Conservation (phyloP, 2,797 vertebrate genomes). For the Characodon lateralis region DNA sequence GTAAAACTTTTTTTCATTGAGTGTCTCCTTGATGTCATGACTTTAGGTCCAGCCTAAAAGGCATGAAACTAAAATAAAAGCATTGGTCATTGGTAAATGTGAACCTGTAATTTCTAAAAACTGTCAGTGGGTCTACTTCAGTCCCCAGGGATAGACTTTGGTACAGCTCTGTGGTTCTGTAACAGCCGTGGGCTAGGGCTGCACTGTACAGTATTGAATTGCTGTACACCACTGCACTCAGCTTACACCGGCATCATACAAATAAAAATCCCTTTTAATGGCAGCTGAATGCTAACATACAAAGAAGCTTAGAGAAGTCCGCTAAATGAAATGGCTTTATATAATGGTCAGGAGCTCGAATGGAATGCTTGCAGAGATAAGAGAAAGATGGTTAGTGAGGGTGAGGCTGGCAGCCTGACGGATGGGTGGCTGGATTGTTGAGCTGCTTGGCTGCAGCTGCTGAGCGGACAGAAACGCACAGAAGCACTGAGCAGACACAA, state of each 20-base stretch:
- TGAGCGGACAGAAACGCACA: slow-evolving; percentile 74
- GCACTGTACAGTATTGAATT: slow-evolving; percentile 62
- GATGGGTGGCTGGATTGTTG: slow-evolving; percentile 67
- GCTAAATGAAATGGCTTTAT: slow-evolving; percentile 79
- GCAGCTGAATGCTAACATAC: slow-evolving; percentile 78
- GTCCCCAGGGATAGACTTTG: slow-evolving; percentile 41
- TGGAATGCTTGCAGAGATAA: slow-evolving; percentile 50
- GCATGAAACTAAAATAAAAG: slow-evolving; percentile 42
- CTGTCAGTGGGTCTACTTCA: slow-evolving; percentile 35
- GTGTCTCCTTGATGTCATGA: slow-evolving; percentile 22
- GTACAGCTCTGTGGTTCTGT: slow-evolving; percentile 52
- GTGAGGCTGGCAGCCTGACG: slow-evolving; percentile 69
- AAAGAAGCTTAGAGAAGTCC: slow-evolving; percentile 77
- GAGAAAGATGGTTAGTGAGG: slow-evolving; percentile 58
- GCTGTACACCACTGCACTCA: slow-evolving; percentile 63
- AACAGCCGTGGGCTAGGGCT: slow-evolving; percentile 61
- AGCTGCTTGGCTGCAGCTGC: slow-evolving; percentile 66
- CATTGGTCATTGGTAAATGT: slow-evolving; percentile 45
- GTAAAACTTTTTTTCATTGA: slow-evolving; percentile 1
- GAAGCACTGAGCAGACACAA: slow-evolving; percentile 79
- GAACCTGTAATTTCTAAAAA: slow-evolving; percentile 34
- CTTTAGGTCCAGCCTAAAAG: slow-evolving; percentile 32
- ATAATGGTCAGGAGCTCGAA: slow-evolving; percentile 70
- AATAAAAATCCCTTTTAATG: slow-evolving; percentile 83
- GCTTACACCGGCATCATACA: slow-evolving; percentile 76